Evolutionary conservation across 2,888 invertebrate species (phyloP), one percentile per base, ranked within the genome.

Genomic region (Ceramica pisi): DNA sequence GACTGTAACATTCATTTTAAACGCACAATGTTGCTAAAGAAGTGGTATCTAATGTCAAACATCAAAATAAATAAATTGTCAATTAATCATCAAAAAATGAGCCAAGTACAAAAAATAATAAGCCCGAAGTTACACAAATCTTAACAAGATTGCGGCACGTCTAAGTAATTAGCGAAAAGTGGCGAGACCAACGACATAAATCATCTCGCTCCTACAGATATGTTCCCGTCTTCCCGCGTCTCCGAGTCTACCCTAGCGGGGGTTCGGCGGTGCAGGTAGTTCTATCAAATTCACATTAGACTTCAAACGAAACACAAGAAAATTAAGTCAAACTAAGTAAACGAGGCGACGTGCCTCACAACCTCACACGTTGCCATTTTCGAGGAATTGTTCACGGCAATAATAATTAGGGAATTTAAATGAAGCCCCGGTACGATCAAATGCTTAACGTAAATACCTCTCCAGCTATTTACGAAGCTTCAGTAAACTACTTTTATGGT

Each of bases 101-200:
- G 72, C 63, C 9, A 10, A 61, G 61, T 61, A 73, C 67, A 83
- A 73, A 84, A 78, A 78, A 71, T 85, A 87, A 87, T 86, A 88
- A 86, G 77, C 67, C 56, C 64, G 78, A 75, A 79, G 82, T 82
- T 79, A 82, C 86, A 86, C 82, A 89, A 89, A 90, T 90, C 86
- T 88, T 88, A 86, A 86, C 85, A 85, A 87, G 86, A 78, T 82
- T 82, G 83, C 84, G 84, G 85, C 87, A 88, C 88, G 88, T 88
- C 87, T 84, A 75, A 76, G 89, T 91, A 90, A 92, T 92, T 91
- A 91, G 90, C 73, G 87, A 85, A 87, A 89, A 88, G 85, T 86
- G 84, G 78, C 82, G 83, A 82, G 78, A 84, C 85, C 86, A 78
- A 85, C 74, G 77, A 85, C 84, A 90, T 91, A 90, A 92, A 90